Conservation (phyloP, 2,113 vertebrate genomes). For the Okapia johnstoni region DNA sequence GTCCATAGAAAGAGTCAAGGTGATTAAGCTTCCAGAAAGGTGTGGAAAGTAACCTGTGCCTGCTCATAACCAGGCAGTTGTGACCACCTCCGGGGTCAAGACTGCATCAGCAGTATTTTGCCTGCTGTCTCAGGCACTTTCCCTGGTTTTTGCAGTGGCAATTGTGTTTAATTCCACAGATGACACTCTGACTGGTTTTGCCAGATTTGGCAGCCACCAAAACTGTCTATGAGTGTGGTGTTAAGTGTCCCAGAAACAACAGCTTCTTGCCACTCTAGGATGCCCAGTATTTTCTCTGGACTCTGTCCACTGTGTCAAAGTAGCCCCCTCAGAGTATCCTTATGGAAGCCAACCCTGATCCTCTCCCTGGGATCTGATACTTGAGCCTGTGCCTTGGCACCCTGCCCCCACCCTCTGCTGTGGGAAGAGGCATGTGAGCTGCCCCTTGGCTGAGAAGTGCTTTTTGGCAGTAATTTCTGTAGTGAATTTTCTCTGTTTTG, state of each 20-base stretch:
- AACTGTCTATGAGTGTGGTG: not conserved
- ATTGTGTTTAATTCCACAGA: not conserved
- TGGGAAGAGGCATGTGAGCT: fast-evolving
- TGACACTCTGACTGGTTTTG: not conserved
- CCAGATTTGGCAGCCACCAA: not conserved
- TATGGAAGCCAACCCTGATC: not conserved
- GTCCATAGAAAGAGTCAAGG: not conserved
- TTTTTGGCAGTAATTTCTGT: not conserved
- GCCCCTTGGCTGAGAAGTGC: not conserved
- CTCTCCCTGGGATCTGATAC: not conserved
- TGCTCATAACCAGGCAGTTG: not conserved
- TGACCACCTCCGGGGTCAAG: not conserved
- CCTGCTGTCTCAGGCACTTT: not conserved
- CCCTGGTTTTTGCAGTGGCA: not conserved
- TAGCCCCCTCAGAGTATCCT: not conserved
- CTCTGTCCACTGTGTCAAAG: not conserved
- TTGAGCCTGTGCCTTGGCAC: not conserved
- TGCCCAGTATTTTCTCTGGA: not conserved
- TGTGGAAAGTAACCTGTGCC: not conserved
- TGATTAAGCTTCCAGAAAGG: not conserved
- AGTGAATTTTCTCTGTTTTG: not conserved
- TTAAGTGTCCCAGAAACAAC: not conserved
- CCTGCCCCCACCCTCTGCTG: not conserved
- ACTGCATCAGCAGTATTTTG: not conserved
- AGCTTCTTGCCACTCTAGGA: not conserved